phyloP scores from a whole-genome alignment of 2,113 vertebrate genomes.

The Clinocottus analis region DNA sequence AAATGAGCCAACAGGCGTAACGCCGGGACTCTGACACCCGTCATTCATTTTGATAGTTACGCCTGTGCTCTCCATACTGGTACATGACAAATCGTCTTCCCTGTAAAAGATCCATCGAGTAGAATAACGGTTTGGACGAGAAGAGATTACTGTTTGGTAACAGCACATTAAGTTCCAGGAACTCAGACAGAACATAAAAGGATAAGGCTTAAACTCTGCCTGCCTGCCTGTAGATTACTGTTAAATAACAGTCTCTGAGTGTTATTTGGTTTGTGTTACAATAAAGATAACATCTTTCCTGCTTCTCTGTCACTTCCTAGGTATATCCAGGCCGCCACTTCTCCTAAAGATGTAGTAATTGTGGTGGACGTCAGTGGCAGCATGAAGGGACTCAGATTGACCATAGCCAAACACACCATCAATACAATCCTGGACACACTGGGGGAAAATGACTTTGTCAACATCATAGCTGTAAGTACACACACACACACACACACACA shows the following conservation, averaged over 20 bases:
- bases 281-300: not conserved
- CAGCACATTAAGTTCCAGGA: slow-evolving; percentile 17
- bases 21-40: not conserved
- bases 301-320: slow-evolving; percentile 69
- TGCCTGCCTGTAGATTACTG: slow-evolving; percentile 1
- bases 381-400: slow-evolving; percentile 94
- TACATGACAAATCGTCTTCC: not conserved
- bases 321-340: slow-evolving; percentile 97
- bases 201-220: slow-evolving; percentile 53
- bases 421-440: slow-evolving; percentile 93
- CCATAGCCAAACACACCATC: slow-evolving; percentile 96
- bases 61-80: not conserved
- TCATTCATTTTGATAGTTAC: not conserved
- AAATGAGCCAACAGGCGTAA: not conserved
- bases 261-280: not conserved
- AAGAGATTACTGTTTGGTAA: not conserved
- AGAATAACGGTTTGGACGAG: not conserved
- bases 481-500: not conserved
- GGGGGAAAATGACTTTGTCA: slow-evolving; percentile 98
- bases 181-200: slow-evolving; percentile 47
- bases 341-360: slow-evolving; percentile 95
- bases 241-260: not conserved
- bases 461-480: slow-evolving; percentile 90
- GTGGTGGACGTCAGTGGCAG: slow-evolving; percentile 94
- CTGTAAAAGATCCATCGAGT: not conserved